Percentiles rank a stretch among this genome's conserved stretches.
Conservation (phyloP, 2,797 vertebrate species). For the Sphenopsis melanotis region DNA sequence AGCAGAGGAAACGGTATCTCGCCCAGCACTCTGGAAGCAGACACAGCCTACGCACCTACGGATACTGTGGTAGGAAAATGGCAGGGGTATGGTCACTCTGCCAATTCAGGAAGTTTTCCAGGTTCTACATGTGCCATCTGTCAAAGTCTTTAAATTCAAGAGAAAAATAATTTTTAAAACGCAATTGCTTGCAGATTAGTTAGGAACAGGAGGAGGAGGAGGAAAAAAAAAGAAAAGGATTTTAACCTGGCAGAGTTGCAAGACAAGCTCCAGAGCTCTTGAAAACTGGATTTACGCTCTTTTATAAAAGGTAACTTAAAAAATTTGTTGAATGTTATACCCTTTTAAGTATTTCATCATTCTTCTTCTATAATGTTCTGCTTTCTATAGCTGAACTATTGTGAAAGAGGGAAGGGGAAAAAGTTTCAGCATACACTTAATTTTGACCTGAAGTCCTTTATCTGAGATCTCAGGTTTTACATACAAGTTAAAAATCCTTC, state of each 20-base stretch:
- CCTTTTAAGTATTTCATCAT: background rate
- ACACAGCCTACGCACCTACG: slow-evolving; percentile 45
- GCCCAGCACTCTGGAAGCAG: background rate
- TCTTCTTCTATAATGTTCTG: background rate
- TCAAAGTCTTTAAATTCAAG: slow-evolving; percentile 43
- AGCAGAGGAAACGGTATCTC: background rate
- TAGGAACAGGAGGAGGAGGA: background rate
- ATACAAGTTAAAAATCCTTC: background rate
- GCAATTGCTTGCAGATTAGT: background rate
- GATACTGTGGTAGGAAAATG: slow-evolving; percentile 15
- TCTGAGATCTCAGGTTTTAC: background rate
- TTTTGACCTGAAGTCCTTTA: background rate
- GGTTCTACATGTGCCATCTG: slow-evolving; percentile 62
- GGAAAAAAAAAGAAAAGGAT: background rate
- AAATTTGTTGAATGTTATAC: background rate
- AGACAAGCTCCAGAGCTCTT: background rate
- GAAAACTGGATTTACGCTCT: background rate
- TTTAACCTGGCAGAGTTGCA: slow-evolving; percentile 9
- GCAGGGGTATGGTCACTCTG: slow-evolving; percentile 56
- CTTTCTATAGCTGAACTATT: background rate
- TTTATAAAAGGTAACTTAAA: background rate
- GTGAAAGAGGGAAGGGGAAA: background rate
- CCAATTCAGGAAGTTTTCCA: slow-evolving; percentile 64
- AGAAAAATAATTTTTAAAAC: slow-evolving; percentile 29
- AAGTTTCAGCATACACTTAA: background rate